Evolutionary conservation across 2,888 invertebrate genomes (phyloP), one percentile per base, ranked within the genome.

Genomic region (Tenthredo scrophulariae): DNA sequence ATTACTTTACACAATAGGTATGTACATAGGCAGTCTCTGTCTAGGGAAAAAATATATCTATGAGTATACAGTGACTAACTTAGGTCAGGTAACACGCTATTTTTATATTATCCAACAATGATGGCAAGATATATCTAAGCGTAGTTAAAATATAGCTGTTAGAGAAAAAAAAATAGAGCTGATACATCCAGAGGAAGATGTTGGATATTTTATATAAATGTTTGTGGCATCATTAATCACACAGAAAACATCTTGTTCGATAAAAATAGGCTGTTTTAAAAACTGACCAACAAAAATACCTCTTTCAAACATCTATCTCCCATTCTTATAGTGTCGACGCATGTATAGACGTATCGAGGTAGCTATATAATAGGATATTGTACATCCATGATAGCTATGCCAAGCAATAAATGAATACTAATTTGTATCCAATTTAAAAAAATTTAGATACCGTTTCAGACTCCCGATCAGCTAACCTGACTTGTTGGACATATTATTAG

Each of bases 31-130:
- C 33, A 37, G 65, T 18, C 33, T 40, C 4, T 83, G 67, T 67
- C 67, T n/a, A 7, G 67, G 67, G 9, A 46, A 40, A 46, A 65
- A n/a, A 77, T 10, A 74, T 26, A 43, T 74, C 72, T 43, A 29
- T 18, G 22, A 62, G 18, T 13, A 13, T 22, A 62, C 37, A 26
- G 26, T 18, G 13, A 37, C 85, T 85, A 86, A 86, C 88, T 87
- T 85, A 89, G 91, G 89, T 89, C 90, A 90, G 91, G 89, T 90
- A 88, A 86, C 87, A 26, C 10, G 90, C 92, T 92, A 92, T 92
- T 92, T 90, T 90, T 92, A 92, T 90, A 88, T 90, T 89, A 90
- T 89, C 88, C 91, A 91, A 91, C 90, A 92, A 91, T 90, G 92
- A 91, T 91, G 90, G 88, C 88, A 87, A 87, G 86, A 84, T 86